Evolutionary conservation across 2,888 invertebrate species (phyloP), one percentile per base, ranked within the genome.

Genomic region (Eurytoma adleriae): DNA sequence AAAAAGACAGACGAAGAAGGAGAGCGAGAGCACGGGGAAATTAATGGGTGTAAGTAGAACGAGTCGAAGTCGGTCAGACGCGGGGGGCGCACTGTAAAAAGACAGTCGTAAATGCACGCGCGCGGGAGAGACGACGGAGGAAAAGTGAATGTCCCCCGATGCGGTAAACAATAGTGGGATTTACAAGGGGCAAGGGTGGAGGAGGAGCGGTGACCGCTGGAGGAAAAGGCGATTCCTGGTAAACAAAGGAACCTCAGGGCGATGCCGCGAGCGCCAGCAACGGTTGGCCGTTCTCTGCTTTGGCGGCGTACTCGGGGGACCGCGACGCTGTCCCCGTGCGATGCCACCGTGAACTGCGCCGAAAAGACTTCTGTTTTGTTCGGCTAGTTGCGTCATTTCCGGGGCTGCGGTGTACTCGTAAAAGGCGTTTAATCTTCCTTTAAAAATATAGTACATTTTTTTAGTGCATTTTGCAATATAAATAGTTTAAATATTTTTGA

Each of bases 41-140:
- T 68, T 68, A 68, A 68, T 68, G 68, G 54, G 14, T 7, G 40
- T 16, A 54, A 68, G 68, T 27, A 68, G 68, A 68, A 54, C 68
- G 68, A 50, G 18, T 52, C 54, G 16, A 54, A 14, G 16, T 18
- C n/a, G 54, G 67, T 24, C 18, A 67, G 52, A 67, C 52, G 24
- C 18, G 59, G 48, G 50, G n/a, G 48, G 48, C 40, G 40, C 24
- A 50, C 20, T 13, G 27, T 24, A 54, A 68, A 68, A 50, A 68
- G 27, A 68, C n/a, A 5, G 48, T 14, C 10, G 50, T 5, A 54
- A 27, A 67, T 27, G 24, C 14, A 68, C 27, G 54, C 48, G n/a
- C 7, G 20, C 27, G 4, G 14, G 13, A 14, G 27, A 0, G 52
- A 50, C 20, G 27, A 16, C 27, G 24, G 10, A 54, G 16, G 12